These are phyloP conservation scores for Enhydra lutris DNA, from an alignment of 2,113 vertebrate genomes.

Conservation along the genomic window DNA sequence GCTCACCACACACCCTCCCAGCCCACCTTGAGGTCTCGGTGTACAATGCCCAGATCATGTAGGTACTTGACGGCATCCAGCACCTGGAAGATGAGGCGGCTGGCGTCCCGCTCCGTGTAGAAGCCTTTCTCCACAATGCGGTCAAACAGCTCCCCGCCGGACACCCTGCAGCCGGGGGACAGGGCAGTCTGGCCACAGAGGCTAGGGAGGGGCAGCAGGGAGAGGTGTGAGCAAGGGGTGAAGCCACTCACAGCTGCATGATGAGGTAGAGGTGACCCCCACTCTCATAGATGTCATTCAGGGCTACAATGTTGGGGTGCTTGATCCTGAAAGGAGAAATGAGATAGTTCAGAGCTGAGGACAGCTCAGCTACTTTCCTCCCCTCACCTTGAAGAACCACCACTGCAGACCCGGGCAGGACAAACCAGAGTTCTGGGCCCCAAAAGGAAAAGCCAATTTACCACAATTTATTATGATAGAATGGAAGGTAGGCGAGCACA, in stretches of 20 bases:
- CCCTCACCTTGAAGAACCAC: neutral
- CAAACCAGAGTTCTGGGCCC: neutral
- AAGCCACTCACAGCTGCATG: conserved; percentile 97
- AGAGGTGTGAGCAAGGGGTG: neutral
- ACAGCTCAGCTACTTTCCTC: neutral
- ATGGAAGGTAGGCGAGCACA: neutral
- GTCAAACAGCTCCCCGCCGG: conserved; percentile 96
- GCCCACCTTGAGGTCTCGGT: conserved; percentile 96
- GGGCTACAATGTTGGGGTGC: conserved; percentile 96
- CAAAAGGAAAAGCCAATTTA: neutral
- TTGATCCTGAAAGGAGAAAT: conserved; percentile 88
- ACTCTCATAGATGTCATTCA: conserved; percentile 98
- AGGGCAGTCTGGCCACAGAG: neutral
- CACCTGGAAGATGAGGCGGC: conserved; percentile 96
- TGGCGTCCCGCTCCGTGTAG: conserved; percentile 98
- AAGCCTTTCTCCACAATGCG: conserved; percentile 98
- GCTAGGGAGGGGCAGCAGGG: neutral
- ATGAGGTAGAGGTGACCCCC: conserved; percentile 97
- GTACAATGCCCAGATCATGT: conserved; percentile 96
- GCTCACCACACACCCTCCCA: neutral
- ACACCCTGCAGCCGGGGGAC: conserved; percentile 85
- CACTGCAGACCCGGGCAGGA: neutral
- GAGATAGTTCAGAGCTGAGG: neutral
- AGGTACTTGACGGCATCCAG: conserved; percentile 97
- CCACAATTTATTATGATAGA: neutral